Base-by-base conservation (phyloP, 2,888 invertebrate genomes). In the Thumatha senex region DNA sequence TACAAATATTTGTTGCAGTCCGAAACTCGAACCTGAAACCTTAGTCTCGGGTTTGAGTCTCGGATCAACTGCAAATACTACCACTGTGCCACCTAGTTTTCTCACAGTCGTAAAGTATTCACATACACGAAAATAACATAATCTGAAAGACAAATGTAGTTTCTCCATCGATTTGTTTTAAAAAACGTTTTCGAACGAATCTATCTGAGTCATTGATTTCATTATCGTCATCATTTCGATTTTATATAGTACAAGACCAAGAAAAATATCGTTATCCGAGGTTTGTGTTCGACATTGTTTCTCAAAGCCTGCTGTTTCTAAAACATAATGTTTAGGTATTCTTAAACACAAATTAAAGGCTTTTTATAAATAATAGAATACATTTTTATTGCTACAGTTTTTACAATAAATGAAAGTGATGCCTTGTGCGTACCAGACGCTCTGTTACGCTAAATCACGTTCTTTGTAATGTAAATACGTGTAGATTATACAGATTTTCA, bases 401-500 rank as follows among this genome's bases (percentile, higher is more conserved):
- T 64, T 54, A 48, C 44, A 58, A 75, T 79, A 84, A 89, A 86
- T 81, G 89, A 91, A 89, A 91, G 90, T 89, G 87, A 78, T 75
- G 68, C 75, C 74, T 77, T 75, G 71, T 72, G 67, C 73, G 67
- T 66, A 72, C 72, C 76, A 69, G 68, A 44, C 56, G 73, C 74
- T 80, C 82, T 81, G 86, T 88, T 81, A 82, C 76, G 76, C 72
- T 78, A 84, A 86, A 86, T 85, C 76, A 80, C 76, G 65, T 74
- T 78, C 84, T 81, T 90, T 91, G 89, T 91, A 83, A 91, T 91
- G 90, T 77, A 89, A 90, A 91, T 89, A 74, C 54, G 48, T 61
- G 72, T 74, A 72, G 76, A 84, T 86, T 89, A 88, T 82, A 89
- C 81, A 82, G 71, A 79, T 71, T 86, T 87, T 84, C 82, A 84